Evolutionary conservation across 2,113 vertebrate genomes (phyloP).

Genomic region (Nyctibius bracteatus): DNA sequence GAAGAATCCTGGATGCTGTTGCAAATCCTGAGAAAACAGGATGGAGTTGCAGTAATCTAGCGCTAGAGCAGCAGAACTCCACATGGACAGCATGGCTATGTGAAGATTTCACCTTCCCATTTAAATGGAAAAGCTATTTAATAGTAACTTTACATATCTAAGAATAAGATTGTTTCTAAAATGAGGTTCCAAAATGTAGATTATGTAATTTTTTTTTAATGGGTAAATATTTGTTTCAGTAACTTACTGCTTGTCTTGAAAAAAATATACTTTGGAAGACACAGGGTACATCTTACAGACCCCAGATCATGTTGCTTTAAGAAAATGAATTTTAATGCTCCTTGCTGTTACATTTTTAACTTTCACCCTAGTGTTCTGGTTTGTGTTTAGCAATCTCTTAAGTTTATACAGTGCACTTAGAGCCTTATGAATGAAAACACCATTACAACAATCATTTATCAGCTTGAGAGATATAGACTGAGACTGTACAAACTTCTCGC

Average conservation of each 20-base stretch:
- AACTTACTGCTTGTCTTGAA: not conserved
- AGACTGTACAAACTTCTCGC: not conserved
- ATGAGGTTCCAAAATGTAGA: not conserved
- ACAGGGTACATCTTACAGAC: not conserved
- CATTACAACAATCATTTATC: not conserved
- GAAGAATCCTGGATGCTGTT: not conserved
- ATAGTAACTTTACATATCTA: not conserved
- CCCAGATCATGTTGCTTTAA: not conserved
- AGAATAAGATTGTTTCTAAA: not conserved
- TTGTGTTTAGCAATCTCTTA: not conserved
- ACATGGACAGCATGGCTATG: rapidly evolving
- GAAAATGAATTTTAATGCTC: not conserved
- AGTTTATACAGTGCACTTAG: not conserved
- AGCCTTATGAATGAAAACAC: constrained; percentile 18
- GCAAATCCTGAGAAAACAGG: not conserved
- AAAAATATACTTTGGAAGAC: not conserved
- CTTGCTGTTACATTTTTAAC: not conserved
- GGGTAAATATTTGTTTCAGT: not conserved
- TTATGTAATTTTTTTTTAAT: not conserved
- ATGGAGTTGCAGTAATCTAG: not conserved
- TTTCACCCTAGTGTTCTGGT: not conserved
- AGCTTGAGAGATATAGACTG: not conserved
- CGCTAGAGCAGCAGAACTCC: not conserved
- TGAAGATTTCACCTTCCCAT: not conserved
- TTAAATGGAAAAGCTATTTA: not conserved